phyloP scores from a whole-genome alignment of 2,888 invertebrate genomes.

The Cistogaster globosa region DNA sequence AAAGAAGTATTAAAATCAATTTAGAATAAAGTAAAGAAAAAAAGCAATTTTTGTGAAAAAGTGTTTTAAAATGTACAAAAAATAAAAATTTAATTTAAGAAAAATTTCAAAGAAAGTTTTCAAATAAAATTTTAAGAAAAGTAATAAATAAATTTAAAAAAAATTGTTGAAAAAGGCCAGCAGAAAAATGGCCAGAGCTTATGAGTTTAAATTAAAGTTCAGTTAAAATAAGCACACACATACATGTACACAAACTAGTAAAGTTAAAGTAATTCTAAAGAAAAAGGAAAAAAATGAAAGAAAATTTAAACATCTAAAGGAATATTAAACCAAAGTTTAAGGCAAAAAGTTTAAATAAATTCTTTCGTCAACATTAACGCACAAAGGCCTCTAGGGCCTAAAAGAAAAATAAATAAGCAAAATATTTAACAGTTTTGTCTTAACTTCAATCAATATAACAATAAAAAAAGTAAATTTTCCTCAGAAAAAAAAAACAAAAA shows the following conservation, averaged over 20 bases:
- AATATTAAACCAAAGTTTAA: not conserved
- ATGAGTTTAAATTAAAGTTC: constrained; percentile 39
- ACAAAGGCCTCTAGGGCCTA: not conserved
- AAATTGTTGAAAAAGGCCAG: constrained; percentile 42
- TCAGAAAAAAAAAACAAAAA: not conserved
- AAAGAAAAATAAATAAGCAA: not conserved
- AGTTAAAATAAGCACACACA: constrained; percentile 11
- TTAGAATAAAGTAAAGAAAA: constrained; percentile 13
- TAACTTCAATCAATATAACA: not conserved
- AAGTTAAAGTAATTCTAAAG: constrained; percentile 22
- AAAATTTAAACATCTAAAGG: constrained; percentile 8
- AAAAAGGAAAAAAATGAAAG: not conserved
- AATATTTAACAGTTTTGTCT: not conserved
- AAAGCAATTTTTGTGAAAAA: constrained; percentile 15
- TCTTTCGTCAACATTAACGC: not conserved
- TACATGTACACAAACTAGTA: not conserved
- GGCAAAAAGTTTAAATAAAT: not conserved
- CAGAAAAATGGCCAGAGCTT: constrained; percentile 56
- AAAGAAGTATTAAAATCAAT: constrained; percentile 18
- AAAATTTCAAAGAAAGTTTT: not conserved
- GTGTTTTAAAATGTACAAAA: constrained; percentile 12
- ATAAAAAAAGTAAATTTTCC: not conserved
- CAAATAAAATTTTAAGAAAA: not conserved
- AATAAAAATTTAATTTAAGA: not conserved
- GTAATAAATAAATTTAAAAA: not conserved